Percentiles rank a stretch among this genome's conserved stretches.
Evolutionary conservation across 2,113 vertebrate genomes (phyloP).

Genomic region (Pteropus alecto): DNA sequence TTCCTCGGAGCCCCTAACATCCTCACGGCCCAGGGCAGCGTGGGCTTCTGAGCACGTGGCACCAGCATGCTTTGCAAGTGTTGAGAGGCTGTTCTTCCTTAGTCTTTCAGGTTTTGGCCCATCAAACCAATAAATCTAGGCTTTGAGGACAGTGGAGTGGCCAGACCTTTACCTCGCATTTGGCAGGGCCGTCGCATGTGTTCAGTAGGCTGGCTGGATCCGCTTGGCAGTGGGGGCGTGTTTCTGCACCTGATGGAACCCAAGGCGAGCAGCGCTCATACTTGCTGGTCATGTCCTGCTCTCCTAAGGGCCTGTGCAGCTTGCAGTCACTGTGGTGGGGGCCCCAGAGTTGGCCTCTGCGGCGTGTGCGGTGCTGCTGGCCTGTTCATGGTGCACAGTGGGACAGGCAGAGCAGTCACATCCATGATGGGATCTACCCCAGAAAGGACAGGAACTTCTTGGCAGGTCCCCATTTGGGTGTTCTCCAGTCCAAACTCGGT

Average conservation of each 20-base stretch:
- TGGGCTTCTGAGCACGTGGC: not conserved
- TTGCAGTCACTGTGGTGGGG: fast-evolving
- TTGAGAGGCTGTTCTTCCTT: not conserved
- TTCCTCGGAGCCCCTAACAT: not conserved
- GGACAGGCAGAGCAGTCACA: not conserved
- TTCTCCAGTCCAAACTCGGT: not conserved
- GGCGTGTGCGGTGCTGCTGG: fast-evolving
- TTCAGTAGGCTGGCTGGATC: not conserved
- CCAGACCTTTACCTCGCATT: not conserved
- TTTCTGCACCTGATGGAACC: not conserved
- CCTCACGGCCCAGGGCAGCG: not conserved
- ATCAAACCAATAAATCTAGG: not conserved
- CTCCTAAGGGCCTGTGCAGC: not conserved
- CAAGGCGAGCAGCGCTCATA: not conserved
- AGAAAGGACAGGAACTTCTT: not conserved
- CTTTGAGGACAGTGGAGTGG: not conserved
- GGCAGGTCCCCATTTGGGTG: fast-evolving
- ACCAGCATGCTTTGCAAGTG: not conserved
- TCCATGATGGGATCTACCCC: fast-evolving
- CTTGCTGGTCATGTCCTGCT: not conserved
- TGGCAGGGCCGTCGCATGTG: fast-evolving
- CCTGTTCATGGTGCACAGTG: not conserved
- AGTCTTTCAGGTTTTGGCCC: not conserved
- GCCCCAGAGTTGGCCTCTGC: not conserved
- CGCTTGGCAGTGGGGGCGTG: not conserved